Evolutionary conservation across 2,797 vertebrate genomes (phyloP).

Genomic region (Myotis findleyi): DNA sequence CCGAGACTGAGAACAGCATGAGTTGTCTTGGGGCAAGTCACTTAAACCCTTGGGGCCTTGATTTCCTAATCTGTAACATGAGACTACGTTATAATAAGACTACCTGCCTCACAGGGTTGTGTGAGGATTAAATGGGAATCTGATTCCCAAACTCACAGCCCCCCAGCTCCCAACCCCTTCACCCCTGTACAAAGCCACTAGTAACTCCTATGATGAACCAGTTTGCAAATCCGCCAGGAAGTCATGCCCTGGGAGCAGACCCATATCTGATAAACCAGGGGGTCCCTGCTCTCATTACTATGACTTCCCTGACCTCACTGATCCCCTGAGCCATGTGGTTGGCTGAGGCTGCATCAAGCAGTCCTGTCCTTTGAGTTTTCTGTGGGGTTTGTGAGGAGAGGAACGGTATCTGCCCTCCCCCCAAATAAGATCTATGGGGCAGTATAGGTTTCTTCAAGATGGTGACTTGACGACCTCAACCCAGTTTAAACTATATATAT

Average conservation of each 20-base stretch:
- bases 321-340: neutral
- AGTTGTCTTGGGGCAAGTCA: neutral
- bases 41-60: no score
- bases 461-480: neutral
- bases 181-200: neutral
- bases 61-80: neutral
- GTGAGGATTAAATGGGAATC: neutral
- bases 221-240: neutral
- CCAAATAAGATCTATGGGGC: neutral
- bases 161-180: neutral
- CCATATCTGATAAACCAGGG: neutral
- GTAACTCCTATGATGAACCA: neutral
- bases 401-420: neutral
- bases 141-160: neutral
- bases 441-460: neutral
- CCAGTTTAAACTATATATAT: neutral
- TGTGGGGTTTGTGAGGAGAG: neutral
- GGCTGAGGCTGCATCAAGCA: neutral
- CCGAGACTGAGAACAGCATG: neutral
- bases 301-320: neutral
- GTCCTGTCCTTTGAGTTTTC: neutral
- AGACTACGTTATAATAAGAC: neutral
- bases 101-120: neutral
- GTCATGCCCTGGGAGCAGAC: neutral
- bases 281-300: neutral